Evolutionary conservation across 2,113 vertebrate genomes (phyloP).

Genomic region (Anoura caudifer): DNA sequence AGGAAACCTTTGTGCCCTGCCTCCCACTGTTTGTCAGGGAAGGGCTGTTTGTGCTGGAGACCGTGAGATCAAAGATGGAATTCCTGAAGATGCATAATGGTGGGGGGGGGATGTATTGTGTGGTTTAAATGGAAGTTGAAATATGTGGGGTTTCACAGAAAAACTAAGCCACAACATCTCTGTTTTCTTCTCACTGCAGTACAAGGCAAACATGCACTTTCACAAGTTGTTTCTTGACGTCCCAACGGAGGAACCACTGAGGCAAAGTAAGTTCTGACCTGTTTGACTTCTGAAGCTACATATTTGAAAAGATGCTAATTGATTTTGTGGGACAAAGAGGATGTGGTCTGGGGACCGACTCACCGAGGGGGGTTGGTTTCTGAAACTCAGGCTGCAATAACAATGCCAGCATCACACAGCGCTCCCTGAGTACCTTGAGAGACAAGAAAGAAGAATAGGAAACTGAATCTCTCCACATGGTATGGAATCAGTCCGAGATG

Average conservation of each 20-base stretch:
- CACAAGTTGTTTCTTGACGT: conserved; percentile 97
- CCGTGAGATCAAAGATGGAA: neutral
- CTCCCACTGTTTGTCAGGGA: neutral
- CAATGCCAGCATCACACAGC: neutral
- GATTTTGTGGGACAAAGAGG: neutral
- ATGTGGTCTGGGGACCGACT: neutral
- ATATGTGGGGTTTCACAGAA: neutral
- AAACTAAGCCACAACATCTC: accelerated
- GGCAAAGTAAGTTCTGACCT: conserved; percentile 89
- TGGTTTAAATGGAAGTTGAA: neutral
- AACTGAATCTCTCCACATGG: neutral
- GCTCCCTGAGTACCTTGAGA: neutral
- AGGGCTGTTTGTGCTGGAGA: neutral
- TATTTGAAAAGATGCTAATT: neutral
- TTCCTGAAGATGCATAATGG: neutral
- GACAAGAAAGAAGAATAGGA: neutral
- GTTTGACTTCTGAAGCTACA: neutral
- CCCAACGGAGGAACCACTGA: conserved; percentile 89
- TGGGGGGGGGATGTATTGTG: neutral
- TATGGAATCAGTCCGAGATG: neutral
- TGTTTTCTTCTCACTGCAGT: conserved; percentile 80
- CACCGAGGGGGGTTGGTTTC: neutral
- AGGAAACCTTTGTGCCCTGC: neutral
- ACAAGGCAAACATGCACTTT: conserved; percentile 93
- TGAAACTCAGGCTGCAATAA: neutral